phyloP scores from a whole-genome alignment of 2,797 vertebrate species.

The Phrynocephalus guinanensis region DNA sequence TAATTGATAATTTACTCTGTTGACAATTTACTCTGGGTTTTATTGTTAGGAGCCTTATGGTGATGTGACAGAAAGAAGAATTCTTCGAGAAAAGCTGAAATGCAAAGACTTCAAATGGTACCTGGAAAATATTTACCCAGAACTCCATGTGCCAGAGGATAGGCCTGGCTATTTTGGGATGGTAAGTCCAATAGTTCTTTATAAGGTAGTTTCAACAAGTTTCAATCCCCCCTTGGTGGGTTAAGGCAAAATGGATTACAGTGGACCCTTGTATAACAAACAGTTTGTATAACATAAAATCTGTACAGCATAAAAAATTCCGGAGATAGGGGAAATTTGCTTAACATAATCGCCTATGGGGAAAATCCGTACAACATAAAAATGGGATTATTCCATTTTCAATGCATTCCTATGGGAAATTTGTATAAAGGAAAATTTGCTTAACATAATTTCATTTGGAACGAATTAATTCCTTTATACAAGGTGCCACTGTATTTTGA shows the following conservation, averaged over 20 bases:
- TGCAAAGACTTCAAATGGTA: conserved; percentile 96
- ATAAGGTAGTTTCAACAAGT: background rate
- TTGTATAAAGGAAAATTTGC: too few relatives aligned
- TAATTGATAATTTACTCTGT: background rate
- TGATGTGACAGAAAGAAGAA: conserved; percentile 88
- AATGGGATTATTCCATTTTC: too few relatives aligned
- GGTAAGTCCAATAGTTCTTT: conserved; percentile 76
- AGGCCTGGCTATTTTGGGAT: conserved; percentile 93
- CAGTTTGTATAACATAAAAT: too few relatives aligned
- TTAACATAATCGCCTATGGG: too few relatives aligned
- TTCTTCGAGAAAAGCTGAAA: conserved; percentile 84
- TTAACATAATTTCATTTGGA: too few relatives aligned
- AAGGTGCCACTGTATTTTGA: too few relatives aligned
- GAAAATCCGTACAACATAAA: too few relatives aligned
- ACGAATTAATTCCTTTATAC: too few relatives aligned
- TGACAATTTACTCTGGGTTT: background rate
- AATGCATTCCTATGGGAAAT: too few relatives aligned
- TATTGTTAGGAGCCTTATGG: conserved; percentile 90
- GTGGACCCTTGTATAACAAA: too few relatives aligned
- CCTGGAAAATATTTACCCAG: conserved; percentile 92
- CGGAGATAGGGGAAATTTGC: too few relatives aligned
- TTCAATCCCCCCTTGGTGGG: background rate
- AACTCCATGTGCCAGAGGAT: conserved; percentile 91
- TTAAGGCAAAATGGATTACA: conserved; percentile 4
- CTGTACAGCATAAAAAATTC: too few relatives aligned